Evolutionary conservation across 2,888 invertebrate species (phyloP).

Genomic region (Erannis defoliaria): DNA sequence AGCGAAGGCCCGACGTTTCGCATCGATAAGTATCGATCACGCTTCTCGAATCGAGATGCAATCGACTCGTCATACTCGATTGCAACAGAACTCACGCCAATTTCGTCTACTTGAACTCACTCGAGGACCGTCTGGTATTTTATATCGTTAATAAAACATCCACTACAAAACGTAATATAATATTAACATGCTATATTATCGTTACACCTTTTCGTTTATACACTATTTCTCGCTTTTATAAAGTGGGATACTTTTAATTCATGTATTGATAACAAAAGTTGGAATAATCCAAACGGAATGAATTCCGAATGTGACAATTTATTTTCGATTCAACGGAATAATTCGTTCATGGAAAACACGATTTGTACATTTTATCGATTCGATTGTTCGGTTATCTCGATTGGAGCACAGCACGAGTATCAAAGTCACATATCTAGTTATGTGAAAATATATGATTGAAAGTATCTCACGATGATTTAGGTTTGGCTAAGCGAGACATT

Average conservation of each 20-base stretch:
- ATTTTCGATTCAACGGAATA: neutral
- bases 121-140: constrained; percentile 54
- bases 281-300: neutral
- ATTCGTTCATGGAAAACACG: too few species aligned
- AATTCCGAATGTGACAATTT: neutral
- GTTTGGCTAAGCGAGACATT: constrained; percentile 60
- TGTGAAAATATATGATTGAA: constrained; percentile 42
- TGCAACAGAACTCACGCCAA: constrained; percentile 39
- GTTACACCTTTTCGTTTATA: constrained; percentile 35
- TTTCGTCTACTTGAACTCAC: constrained; percentile 48
- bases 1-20: constrained; percentile 63
- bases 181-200: constrained; percentile 61
- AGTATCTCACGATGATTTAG: constrained; percentile 58
- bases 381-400: too few species aligned
- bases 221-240: constrained; percentile 63
- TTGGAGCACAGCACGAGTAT: too few species aligned
- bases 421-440: neutral
- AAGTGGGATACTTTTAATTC: constrained; percentile 64
- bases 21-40: constrained; percentile 27
- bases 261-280: constrained; percentile 26
- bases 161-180: constrained; percentile 81
- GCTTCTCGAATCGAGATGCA: constrained; percentile 8
- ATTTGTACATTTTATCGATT: too few species aligned
- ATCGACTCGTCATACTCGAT: constrained; percentile 17
- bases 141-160: constrained; percentile 72